A percentile compares a stretch with the other conserved stretches of the same genome.
These are phyloP conservation scores for Squalus acanthias DNA, from an alignment of 2,797 vertebrate genomes.

Conservation along the genomic window DNA sequence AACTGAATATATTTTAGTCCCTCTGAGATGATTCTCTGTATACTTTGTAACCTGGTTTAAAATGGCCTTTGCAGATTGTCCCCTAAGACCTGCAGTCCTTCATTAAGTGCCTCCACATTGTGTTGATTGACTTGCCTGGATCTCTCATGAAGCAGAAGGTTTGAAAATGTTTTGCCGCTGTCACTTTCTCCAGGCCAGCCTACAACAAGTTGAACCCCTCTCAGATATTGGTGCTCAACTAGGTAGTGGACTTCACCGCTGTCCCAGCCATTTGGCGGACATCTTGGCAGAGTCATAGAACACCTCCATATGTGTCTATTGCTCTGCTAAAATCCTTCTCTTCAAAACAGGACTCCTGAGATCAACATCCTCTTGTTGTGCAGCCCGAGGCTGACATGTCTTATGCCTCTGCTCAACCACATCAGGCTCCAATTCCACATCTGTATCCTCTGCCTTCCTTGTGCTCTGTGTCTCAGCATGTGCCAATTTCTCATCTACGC, in stretches of 20 bases:
- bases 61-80: neutral
- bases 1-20: neutral
- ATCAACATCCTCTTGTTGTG: neutral
- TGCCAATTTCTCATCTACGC: neutral
- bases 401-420: neutral
- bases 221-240: neutral
- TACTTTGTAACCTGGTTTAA: neutral
- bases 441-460: neutral
- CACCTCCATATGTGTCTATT: neutral
- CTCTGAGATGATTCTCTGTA: neutral
- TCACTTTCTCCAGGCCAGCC: neutral
- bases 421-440: neutral
- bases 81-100: neutral
- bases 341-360: neutral
- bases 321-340: neutral
- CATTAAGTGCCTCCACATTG: neutral
- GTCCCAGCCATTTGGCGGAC: neutral
- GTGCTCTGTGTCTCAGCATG: neutral
- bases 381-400: neutral
- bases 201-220: neutral
- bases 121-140: neutral
- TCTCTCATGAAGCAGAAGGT: neutral
- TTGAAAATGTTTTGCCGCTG: neutral
- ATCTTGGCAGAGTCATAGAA: neutral
- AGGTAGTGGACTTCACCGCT: neutral